phyloP scores from a whole-genome alignment of 35 echinoderm and acorn worm genomes.

The Holothuria glaberrima region DNA sequence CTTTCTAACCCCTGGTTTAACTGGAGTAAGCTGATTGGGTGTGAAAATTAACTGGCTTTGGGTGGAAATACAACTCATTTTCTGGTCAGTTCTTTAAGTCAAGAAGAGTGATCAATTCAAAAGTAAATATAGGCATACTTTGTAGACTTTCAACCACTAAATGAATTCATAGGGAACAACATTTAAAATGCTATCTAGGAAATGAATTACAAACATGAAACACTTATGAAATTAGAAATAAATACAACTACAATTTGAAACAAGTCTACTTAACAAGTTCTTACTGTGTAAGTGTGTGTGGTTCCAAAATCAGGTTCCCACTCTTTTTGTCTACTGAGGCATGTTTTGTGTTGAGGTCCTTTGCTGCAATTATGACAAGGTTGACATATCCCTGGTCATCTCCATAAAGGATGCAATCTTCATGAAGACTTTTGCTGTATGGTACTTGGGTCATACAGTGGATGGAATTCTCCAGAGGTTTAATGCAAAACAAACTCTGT shows the following conservation, averaged over 20 bases:
- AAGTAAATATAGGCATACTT: no score
- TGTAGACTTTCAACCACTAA: no score
- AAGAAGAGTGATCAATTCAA: no score
- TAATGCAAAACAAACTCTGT: slow-evolving; percentile 94
- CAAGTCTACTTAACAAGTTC: slow-evolving; percentile 8
- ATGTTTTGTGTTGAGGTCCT: slow-evolving; percentile 98
- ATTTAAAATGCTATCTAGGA: no score
- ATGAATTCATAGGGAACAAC: no score
- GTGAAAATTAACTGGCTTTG: no score
- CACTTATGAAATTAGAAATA: not conserved
- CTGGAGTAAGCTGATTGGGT: no score
- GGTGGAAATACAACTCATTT: no score
- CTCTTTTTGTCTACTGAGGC: slow-evolving; percentile 89
- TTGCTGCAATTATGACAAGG: slow-evolving; percentile 89
- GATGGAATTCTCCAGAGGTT: slow-evolving; percentile 89
- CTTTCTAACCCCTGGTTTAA: no score
- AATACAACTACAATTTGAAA: no score
- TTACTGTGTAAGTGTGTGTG: slow-evolving; percentile 87
- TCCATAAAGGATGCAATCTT: slow-evolving; percentile 87
- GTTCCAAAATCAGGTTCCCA: slow-evolving; percentile 86
- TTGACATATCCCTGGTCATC: slow-evolving; percentile 95
- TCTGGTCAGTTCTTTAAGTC: no score
- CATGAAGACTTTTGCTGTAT: slow-evolving; percentile 83
- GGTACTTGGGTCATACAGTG: slow-evolving; percentile 97
- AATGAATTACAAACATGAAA: not conserved